phyloP scores from a whole-genome alignment of 1,140 invertebrate species.

The Calliphora vicina region DNA sequence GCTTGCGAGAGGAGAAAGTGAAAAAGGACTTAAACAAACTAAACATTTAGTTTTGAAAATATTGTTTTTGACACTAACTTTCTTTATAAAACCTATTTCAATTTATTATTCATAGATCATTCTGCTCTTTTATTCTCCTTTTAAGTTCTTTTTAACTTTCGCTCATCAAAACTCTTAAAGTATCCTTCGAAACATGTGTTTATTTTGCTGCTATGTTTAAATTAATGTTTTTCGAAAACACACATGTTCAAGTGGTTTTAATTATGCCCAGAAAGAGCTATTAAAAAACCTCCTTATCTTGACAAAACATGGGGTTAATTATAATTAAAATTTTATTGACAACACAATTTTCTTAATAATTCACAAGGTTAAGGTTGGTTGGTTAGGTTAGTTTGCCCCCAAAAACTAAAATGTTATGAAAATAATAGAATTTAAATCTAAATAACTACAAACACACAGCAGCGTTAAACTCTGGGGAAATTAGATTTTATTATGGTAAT shows the following conservation, averaged over 20 bases:
- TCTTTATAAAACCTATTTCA: too few species aligned
- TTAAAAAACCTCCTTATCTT: background rate
- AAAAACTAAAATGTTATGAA: background rate
- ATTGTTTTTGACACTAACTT: too few species aligned
- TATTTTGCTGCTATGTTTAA: too few species aligned
- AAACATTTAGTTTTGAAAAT: too few species aligned
- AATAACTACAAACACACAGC: background rate
- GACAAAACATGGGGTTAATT: background rate
- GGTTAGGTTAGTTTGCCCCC: background rate
- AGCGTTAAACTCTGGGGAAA: constrained; percentile 3
- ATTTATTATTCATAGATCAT: too few species aligned
- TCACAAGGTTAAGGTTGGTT: background rate
- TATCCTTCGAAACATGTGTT: too few species aligned
- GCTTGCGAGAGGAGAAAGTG: too few species aligned
- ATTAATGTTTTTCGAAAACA: too few species aligned
- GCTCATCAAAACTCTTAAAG: too few species aligned
- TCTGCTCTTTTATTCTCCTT: too few species aligned
- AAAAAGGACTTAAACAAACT: too few species aligned
- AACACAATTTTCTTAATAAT: constrained; percentile 1
- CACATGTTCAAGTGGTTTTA: background rate
- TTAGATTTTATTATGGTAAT: background rate
- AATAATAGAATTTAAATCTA: background rate
- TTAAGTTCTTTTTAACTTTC: too few species aligned
- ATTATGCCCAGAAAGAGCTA: background rate
- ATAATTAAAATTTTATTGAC: constrained; percentile 4